These are phyloP conservation scores for Galemys pyrenaicus DNA, from an alignment of 2,113 vertebrate genomes.

Conservation along the genomic window DNA sequence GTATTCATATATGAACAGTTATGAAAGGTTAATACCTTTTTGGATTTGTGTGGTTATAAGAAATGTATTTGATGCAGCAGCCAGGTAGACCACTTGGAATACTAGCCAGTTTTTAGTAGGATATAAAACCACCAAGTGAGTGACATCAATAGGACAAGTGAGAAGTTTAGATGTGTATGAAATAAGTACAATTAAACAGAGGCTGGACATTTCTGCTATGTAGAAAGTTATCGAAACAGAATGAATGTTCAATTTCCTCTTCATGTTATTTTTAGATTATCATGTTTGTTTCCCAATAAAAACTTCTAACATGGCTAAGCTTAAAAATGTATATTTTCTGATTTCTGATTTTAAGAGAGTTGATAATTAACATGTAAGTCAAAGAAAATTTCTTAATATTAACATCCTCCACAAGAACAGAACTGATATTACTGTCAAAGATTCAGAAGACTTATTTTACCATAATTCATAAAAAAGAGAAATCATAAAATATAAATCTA, in stretches of 20 bases:
- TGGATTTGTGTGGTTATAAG: neutral
- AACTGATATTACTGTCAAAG: neutral
- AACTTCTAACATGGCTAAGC: neutral
- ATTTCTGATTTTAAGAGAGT: neutral
- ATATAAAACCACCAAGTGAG: fast-evolving
- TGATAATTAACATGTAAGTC: neutral
- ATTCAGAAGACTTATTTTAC: neutral
- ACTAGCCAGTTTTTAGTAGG: neutral
- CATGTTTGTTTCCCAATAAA: neutral
- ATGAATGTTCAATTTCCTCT: neutral
- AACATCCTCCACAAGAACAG: too few species aligned
- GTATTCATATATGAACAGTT: neutral
- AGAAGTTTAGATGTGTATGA: neutral
- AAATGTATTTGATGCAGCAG: neutral
- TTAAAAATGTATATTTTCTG: neutral
- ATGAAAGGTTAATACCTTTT: neutral
- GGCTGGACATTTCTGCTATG: neutral
- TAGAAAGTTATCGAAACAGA: neutral
- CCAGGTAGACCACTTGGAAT: neutral
- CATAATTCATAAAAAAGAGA: neutral
- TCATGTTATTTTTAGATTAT: neutral
- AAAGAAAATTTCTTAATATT: neutral
- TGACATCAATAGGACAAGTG: neutral
- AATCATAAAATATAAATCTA: neutral
- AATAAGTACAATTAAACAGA: neutral